A percentile compares a stretch with the other conserved stretches of the same genome.
Conservation (phyloP, 1,140 invertebrate genomes). For the Heliconius melpomene region DNA sequence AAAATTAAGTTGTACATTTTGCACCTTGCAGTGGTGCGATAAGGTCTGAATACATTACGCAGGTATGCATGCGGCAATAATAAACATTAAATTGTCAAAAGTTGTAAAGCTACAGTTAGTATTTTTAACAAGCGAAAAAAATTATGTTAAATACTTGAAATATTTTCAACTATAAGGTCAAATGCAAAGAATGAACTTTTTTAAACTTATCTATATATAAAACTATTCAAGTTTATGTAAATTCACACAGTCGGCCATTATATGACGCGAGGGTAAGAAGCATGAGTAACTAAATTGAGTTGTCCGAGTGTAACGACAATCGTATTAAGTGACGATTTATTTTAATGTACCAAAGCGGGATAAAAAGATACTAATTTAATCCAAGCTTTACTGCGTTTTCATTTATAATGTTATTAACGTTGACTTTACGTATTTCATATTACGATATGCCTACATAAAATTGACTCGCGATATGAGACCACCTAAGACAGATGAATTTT, state of each 20-base stretch:
- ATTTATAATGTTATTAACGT: conserved; percentile 43
- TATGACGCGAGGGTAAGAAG: conserved; percentile 38
- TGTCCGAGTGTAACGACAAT: conserved; percentile 46
- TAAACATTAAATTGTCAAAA: neutral
- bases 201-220: neutral
- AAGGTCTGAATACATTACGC: neutral
- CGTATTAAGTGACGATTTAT: conserved; percentile 50
- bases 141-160: neutral
- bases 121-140: neutral
- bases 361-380: conserved; percentile 51
- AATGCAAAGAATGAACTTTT: neutral
- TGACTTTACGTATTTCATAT: neutral
- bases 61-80: neutral
- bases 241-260: conserved; percentile 32
- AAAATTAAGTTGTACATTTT: neutral
- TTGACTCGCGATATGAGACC: neutral
- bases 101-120: neutral
- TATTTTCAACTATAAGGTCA: neutral
- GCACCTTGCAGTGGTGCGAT: neutral
- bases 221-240: conserved; percentile 27
- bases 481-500: neutral
- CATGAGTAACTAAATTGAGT: conserved; percentile 57
- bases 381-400: conserved; percentile 51
- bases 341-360: conserved; percentile 44
- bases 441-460: neutral